Conservation (phyloP, 2,797 vertebrate genomes). For the Podargus strigoides region DNA sequence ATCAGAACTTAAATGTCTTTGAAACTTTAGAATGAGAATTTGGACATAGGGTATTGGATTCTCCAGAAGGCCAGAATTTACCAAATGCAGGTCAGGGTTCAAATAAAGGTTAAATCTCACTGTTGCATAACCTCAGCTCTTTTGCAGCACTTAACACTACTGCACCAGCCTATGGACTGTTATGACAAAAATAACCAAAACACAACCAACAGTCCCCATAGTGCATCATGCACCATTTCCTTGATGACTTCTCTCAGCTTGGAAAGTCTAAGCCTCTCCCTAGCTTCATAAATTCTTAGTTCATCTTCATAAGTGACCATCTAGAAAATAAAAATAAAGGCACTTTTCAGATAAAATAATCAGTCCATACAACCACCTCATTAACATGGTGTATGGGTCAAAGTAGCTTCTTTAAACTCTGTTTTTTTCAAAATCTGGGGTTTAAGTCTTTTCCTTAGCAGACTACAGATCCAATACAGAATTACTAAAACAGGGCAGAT, state of each 20-base stretch:
- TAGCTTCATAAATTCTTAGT: constrained; percentile 77
- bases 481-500: background rate
- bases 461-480: background rate
- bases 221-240: constrained; percentile 61
- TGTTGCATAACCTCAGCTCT: background rate
- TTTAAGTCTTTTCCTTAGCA: background rate
- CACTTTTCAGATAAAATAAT: background rate
- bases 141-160: background rate
- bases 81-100: background rate
- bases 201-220: background rate
- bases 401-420: background rate
- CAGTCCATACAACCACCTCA: background rate
- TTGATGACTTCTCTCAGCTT: constrained; percentile 73
- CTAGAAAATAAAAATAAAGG: constrained; percentile 54
- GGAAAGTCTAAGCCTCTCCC: constrained; percentile 71
- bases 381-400: background rate
- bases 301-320: constrained; percentile 79
- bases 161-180: background rate
- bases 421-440: background rate
- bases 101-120: constrained; percentile 1
- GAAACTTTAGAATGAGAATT: background rate
- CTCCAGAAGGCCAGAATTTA: background rate
- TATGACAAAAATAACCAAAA: background rate
- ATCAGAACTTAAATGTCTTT: background rate
- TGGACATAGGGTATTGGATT: background rate